Conservation (phyloP, 2,797 vertebrate genomes). For the Pangasius krempfi region DNA sequence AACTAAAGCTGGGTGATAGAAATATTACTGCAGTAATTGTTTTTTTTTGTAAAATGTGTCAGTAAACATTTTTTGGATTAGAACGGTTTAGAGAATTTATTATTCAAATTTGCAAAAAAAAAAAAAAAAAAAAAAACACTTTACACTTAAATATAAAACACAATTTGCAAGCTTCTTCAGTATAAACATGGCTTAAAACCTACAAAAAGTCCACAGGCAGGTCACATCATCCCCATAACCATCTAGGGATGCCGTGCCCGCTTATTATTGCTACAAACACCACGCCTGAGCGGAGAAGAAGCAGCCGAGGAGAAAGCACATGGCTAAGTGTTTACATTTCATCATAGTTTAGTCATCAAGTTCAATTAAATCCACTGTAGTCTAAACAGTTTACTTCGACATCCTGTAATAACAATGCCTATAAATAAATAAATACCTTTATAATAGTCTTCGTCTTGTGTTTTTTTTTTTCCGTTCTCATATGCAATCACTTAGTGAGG, state of each 20-base stretch:
- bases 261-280: background rate
- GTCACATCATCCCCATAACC: background rate
- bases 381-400: background rate
- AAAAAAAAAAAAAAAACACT: background rate
- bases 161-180: background rate
- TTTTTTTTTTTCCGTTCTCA: no score
- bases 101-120: background rate
- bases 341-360: background rate
- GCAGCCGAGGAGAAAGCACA: background rate
- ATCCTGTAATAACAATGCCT: background rate
- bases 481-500: background rate
- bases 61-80: background rate
- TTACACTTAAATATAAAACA: background rate
- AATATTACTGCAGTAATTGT: background rate
- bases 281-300: background rate
- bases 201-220: background rate
- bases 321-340: background rate
- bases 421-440: background rate
- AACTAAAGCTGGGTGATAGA: background rate
- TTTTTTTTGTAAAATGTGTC: background rate
- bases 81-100: background rate
- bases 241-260: background rate
- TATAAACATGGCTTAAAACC: background rate
- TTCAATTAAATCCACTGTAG: background rate
- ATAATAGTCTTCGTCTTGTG: background rate